Percentiles rank a stretch among this genome's conserved stretches.
These are phyloP conservation scores for Murina feae DNA, from an alignment of 2,113 vertebrate species.

Conservation along the genomic window DNA sequence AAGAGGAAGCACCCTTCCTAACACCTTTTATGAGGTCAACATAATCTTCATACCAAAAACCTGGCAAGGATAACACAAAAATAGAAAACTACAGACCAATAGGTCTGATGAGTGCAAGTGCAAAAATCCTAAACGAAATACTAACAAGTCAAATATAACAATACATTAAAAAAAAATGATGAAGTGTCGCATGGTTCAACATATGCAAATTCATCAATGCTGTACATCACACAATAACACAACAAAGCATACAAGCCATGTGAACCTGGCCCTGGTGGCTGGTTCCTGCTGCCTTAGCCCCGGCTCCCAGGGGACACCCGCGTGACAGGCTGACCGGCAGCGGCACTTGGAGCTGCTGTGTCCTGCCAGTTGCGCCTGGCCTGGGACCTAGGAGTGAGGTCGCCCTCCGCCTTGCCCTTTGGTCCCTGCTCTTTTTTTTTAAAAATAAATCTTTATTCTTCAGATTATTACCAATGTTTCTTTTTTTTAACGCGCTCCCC, in stretches of 20 bases:
- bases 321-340: background rate
- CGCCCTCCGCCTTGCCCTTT: no score
- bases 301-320: background rate
- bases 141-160: background rate
- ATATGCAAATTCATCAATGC: background rate
- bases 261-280: background rate
- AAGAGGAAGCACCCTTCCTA: background rate
- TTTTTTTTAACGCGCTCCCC: no score
- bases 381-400: no score
- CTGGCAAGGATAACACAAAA: background rate
- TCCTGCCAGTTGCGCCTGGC: no score
- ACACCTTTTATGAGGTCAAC: background rate
- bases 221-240: background rate
- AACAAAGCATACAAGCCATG: no score
- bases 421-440: no score
- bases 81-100: background rate
- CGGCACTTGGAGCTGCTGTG: no score
- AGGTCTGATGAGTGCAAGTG: background rate
- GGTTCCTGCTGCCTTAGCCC: constrained; percentile 23
- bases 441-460: no score
- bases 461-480: no score
- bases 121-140: background rate
- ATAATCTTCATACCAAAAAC: background rate
- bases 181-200: background rate
- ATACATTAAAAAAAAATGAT: background rate